Evolutionary conservation across 2,888 invertebrate species (phyloP).

Genomic region (Myopa testacea): DNA sequence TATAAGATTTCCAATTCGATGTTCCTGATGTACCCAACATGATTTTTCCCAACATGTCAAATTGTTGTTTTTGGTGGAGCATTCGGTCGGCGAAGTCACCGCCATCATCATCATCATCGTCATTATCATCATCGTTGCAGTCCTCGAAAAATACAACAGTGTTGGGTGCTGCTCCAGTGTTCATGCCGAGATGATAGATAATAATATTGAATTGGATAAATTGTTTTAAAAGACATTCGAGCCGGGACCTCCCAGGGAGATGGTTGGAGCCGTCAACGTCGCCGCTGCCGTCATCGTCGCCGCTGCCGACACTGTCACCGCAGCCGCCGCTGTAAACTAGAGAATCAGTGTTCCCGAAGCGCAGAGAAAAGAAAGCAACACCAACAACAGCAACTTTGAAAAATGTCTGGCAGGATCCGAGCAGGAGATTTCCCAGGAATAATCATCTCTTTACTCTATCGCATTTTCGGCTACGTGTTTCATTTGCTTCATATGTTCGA

Average conservation of each 20-base stretch:
- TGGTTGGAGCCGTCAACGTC: neutral
- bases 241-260: conserved; percentile 33
- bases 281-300: neutral
- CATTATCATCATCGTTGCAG: neutral
- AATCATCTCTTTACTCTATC: neutral
- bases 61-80: conserved; percentile 10
- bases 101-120: conserved; percentile 1
- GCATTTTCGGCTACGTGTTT: neutral
- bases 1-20: neutral
- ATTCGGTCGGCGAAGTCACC: conserved; percentile 5
- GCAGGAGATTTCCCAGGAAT: neutral
- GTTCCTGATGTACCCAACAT: too few species aligned
- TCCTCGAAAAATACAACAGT: neutral
- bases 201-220: conserved; percentile 34
- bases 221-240: conserved; percentile 29
- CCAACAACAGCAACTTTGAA: neutral
- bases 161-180: conserved; percentile 15
- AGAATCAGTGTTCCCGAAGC: neutral
- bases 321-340: neutral
- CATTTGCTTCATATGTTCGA: neutral
- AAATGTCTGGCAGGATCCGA: neutral
- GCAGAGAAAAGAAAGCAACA: neutral
- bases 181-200: conserved; percentile 32
- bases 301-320: neutral
- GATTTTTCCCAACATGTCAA: conserved; percentile 5